A percentile compares a stretch with the other conserved stretches of the same genome.
Evolutionary conservation across 2,113 vertebrate genomes (phyloP).

Genomic region (Vulpes vulpes): DNA sequence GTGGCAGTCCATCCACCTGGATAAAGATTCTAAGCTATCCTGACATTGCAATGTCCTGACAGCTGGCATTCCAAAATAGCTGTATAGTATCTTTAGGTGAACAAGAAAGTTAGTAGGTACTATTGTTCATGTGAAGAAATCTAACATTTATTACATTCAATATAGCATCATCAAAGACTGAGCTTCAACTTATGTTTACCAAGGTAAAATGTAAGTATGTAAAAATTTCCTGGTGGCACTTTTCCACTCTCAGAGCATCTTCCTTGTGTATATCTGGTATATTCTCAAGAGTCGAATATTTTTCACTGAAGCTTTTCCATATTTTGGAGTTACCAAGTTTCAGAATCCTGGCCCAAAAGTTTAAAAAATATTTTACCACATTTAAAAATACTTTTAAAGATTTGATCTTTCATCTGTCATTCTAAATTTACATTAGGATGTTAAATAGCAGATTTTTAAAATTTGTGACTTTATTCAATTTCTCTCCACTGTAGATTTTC

Average conservation of each 20-base stretch:
- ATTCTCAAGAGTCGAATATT: slow-evolving; percentile 4
- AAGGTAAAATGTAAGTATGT: neutral
- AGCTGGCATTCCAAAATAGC: neutral
- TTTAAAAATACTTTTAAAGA: slow-evolving; percentile 8
- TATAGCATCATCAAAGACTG: neutral
- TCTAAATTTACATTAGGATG: slow-evolving; percentile 41
- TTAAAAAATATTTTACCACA: slow-evolving; percentile 43
- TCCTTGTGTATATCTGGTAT: neutral
- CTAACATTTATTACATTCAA: slow-evolving; percentile 8
- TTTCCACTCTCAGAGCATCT: slow-evolving; percentile 18
- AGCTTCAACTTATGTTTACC: slow-evolving; percentile 20
- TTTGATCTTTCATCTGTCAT: neutral
- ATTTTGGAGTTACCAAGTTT: slow-evolving; percentile 55
- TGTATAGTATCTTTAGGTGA: neutral
- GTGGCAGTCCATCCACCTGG: neutral
- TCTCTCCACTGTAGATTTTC: slow-evolving; percentile 60
- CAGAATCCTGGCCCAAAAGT: neutral
- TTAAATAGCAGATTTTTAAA: slow-evolving; percentile 40
- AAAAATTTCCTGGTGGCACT: slow-evolving; percentile 8
- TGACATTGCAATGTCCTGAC: neutral
- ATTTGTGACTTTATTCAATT: slow-evolving; percentile 44
- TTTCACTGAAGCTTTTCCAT: slow-evolving; percentile 27
- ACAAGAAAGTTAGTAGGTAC: neutral
- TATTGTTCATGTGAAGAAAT: neutral
- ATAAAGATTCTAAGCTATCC: neutral